Evolutionary conservation across 2,888 invertebrate species (phyloP), one percentile per base, ranked within the genome.

Genomic region (Blera fallax): DNA sequence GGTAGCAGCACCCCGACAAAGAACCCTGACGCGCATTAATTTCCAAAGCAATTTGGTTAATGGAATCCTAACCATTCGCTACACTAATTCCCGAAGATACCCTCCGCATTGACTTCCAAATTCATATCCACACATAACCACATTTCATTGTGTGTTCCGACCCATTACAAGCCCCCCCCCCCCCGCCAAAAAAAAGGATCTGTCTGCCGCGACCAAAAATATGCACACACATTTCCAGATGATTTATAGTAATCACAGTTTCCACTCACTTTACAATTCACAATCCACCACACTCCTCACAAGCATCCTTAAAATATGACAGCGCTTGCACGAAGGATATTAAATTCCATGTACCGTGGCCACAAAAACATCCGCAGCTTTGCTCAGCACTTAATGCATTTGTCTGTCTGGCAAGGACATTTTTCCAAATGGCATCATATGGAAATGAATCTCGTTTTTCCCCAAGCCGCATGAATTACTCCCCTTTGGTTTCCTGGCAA

Each of bases 161-260:
- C 27, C 52, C 40, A 69, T 16, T 54, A 18, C 56, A 32, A 21
- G 8, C 18, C 3, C n/a, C n/a, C n/a, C n/a, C n/a, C n/a, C n/a
- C n/a, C n/a, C n/a, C n/a, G n/a, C n/a, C n/a, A n/a, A 65, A 27
- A 65, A 50, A 54, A 34, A 54, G 16, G 16, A 54, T 37, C 3
- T 43, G 21, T 32, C 58, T 77, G 67, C n/a, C 79, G 73, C 56
- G 69, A 79, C 83, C 62, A 73, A 24, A 62, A 79, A 69, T 74
- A 56, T 83, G 83, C 69, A 74, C 69, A 74, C 69, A 74, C 67
- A 37, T 76, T 85, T 70, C 80, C 43, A 84, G 43, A 77, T 85
- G 77, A 80, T 81, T 85, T 85, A 85, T 67, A 52, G 65, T 85
- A 85, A 85, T 85, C 67, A 85, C 76, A 70, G 65, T 85, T 81